A percentile compares a stretch with the other conserved stretches of the same genome.
These are phyloP conservation scores for Plecturocebus donacophilus DNA, from an alignment of 2,113 vertebrate genomes.

Conservation along the genomic window DNA sequence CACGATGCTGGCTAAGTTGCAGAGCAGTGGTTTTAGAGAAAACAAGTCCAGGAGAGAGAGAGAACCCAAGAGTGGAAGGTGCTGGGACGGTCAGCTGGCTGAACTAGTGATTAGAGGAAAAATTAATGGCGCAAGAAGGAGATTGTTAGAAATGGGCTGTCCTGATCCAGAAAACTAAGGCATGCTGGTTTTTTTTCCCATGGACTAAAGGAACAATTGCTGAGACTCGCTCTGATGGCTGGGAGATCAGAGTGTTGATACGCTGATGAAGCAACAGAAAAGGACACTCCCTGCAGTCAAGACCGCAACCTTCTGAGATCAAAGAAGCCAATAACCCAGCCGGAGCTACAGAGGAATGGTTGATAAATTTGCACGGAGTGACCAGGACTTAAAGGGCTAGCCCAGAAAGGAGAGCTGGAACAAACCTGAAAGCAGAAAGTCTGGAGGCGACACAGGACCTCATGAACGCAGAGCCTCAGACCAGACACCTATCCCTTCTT, in stretches of 20 bases:
- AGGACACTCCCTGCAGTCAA: not conserved
- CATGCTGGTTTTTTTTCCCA: not conserved
- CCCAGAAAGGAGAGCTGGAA: not conserved
- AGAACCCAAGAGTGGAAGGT: not conserved
- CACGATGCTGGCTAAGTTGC: not conserved
- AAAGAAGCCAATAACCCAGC: not conserved
- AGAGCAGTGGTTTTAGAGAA: not conserved
- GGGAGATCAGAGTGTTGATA: not conserved
- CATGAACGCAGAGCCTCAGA: not conserved
- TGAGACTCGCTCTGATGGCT: not conserved
- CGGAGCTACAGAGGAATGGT: not conserved
- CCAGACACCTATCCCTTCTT: not conserved
- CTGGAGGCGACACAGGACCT: not conserved
- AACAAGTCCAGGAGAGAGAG: not conserved
- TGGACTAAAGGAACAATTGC: not conserved
- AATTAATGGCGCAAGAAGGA: not conserved
- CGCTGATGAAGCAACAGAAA: not conserved
- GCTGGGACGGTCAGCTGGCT: not conserved
- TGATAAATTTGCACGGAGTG: not conserved
- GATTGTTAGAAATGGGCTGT: not conserved
- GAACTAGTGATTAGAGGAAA: not conserved
- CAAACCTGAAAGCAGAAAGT: not conserved
- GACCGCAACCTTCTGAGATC: not conserved
- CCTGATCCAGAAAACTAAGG: not conserved
- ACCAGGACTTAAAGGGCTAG: not conserved